Evolutionary conservation across 2,888 invertebrate genomes (phyloP), one percentile per base, ranked within the genome.

Genomic region (Lapara coniferarum): DNA sequence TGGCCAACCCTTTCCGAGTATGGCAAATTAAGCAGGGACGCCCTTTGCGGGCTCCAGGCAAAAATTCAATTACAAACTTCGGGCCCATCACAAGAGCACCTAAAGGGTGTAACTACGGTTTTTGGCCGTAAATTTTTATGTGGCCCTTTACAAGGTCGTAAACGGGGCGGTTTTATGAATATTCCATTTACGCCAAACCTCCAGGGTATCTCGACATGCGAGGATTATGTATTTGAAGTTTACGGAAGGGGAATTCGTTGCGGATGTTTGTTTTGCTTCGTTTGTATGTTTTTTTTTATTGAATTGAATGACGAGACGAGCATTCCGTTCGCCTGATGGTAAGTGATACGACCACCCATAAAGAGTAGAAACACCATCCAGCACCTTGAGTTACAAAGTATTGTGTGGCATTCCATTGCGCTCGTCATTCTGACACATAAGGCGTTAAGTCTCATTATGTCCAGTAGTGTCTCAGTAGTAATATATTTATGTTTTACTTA

Each of bases 61-160:
- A 93, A 92, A 93, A 93, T 93, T 93, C 93, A 93, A 93, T 93
- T 93, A 93, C 92, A 85, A 91, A 93, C 91, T 92, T 92, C 87
- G 84, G 78, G 53, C 80, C 89, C 90, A 90, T 93, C 92, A 92
- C 92, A 92, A 85, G 92, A 91, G 92, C 85, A 84, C 87, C 89
- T 87, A 89, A 89, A 91, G 92, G 92, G 91, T 76, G 82, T 83
- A 81, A 79, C 81, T 82, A 79, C 78, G 79, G 79, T 85, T 90
- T 91, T 89, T 89, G 84, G 89, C 88, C 88, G 86, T 92, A 92
- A 92, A 91, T 91, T 92, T 93, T 93, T 91, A 91, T 91, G 89
- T 80, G 85, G 83, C 90, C 91, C 91, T 93, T 92, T 90, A 90
- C 90, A 92, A 91, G 89, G 91, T 85, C 90, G 91, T 92, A 91